Percentiles rank a stretch among this genome's conserved stretches.
Evolutionary conservation across 2,113 vertebrate species (phyloP).

Genomic region (Chrysemys picta): DNA sequence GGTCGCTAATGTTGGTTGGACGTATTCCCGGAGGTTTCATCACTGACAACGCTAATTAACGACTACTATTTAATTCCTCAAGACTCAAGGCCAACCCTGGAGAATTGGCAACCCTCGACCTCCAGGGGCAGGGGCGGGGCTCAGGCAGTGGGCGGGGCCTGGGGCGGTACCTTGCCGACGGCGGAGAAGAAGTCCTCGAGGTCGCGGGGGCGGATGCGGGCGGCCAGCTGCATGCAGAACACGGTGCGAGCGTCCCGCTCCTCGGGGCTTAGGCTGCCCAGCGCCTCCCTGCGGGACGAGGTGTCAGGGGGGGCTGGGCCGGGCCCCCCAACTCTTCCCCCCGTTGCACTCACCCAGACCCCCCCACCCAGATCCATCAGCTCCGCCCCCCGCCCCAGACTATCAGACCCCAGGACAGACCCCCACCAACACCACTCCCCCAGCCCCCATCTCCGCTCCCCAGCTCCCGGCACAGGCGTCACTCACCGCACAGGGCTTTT

Average conservation of each 20-base stretch:
- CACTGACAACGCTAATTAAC: too few species aligned
- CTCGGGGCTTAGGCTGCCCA: slow-evolving; percentile 66
- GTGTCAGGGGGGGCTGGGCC: background rate
- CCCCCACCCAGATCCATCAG: background rate
- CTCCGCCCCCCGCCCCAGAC: too few species aligned
- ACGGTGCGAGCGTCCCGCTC: slow-evolving; percentile 72
- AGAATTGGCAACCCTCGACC: too few species aligned
- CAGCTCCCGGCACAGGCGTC: accelerated
- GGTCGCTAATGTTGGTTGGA: too few species aligned
- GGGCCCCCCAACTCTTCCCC: background rate
- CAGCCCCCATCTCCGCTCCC: too few species aligned
- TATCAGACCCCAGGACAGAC: too few species aligned
- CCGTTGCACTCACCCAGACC: background rate
- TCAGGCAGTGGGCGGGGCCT: too few species aligned
- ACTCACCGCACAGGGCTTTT: slow-evolving; percentile 72
- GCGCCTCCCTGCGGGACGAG: slow-evolving; percentile 44
- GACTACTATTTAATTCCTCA: too few species aligned
- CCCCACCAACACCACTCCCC: too few species aligned
- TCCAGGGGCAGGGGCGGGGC: background rate
- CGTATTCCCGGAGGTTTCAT: too few species aligned
- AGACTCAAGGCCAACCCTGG: too few species aligned
- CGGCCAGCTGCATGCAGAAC: slow-evolving; percentile 78
- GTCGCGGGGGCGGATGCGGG: slow-evolving; percentile 69
- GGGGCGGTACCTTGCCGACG: slow-evolving; percentile 65
- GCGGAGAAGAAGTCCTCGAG: slow-evolving; percentile 76